A percentile compares a stretch with the other conserved stretches of the same genome.
Evolutionary conservation across 2,888 invertebrate genomes (phyloP).

Genomic region (Drosophila aldrichi): DNA sequence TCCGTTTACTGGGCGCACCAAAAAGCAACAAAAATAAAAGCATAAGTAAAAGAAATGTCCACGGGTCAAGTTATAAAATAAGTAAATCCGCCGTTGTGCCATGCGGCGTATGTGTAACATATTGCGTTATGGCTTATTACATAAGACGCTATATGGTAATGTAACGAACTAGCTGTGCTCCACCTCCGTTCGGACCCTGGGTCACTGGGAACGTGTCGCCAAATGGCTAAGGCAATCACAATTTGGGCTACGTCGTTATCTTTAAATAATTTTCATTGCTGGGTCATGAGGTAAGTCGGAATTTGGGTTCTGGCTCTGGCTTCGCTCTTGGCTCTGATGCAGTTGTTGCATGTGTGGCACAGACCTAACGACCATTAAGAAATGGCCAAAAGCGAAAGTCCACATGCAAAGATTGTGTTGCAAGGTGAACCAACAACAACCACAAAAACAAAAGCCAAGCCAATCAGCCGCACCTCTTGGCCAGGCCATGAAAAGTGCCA

Average conservation of each 20-base stretch:
- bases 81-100: constrained; percentile 40
- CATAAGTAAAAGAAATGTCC: constrained; percentile 25
- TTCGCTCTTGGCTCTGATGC: constrained; percentile 64
- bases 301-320: constrained; percentile 44
- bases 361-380: constrained; percentile 59
- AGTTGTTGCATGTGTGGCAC: constrained; percentile 71
- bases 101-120: constrained; percentile 76
- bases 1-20: constrained; percentile 52
- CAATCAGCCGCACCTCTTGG: constrained; percentile 69
- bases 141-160: constrained; percentile 54
- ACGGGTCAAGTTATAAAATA: constrained; percentile 71
- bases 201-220: constrained; percentile 42
- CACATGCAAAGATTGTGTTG: constrained; percentile 70
- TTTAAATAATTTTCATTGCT: constrained; percentile 20
- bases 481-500: constrained; percentile 61
- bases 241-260: constrained; percentile 38
- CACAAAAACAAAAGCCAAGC: constrained; percentile 43
- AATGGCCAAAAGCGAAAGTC: constrained; percentile 73
- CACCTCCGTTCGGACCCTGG: constrained; percentile 19
- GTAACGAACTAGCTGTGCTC: not conserved
- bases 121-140: constrained; percentile 74
- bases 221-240: constrained; percentile 30
- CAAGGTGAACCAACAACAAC: constrained; percentile 21
- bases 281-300: constrained; percentile 26
- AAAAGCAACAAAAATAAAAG: constrained; percentile 17